Evolutionary conservation across 2,113 vertebrate species (phyloP), one percentile per base, ranked within the genome.

Genomic region (Macrotis lagotis): DNA sequence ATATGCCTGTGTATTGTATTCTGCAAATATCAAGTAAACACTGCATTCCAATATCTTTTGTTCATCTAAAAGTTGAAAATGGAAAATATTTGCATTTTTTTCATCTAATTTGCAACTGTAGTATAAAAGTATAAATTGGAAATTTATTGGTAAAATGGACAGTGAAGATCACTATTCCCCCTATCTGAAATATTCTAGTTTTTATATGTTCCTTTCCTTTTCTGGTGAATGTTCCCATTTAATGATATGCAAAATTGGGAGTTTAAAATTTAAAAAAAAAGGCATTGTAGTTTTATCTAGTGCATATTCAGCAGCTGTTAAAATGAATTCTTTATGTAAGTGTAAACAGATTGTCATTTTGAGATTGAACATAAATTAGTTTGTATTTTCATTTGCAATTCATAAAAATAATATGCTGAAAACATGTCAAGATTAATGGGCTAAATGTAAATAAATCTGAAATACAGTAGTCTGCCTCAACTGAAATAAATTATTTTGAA

Each of bases 311-410:
- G 3, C 90, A 92, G 90, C 91, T 24, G 48, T 10, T 88, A 19
- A 48, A 92, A 50, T 24, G 44, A 48, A 3, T 19, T 83, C 19
- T 44, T 92, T 93, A 25, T 55, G 26, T 25, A 4, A 11, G 89
- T 28, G 0, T 91, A 48, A 83, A 92, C 26, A 50, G 88, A 52
- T 88, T 95, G 94, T 88, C 88, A 25, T 55, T 8, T 90, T 96
- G 0, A 66, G n/a, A 90, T 51, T 53, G n/a, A 92, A 3, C 16
- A 47, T 93, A 91, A 49, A 83, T 95, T 28, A 88, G 4, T 26
- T 66, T 92, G 11, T n/a, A 55, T 47, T 92, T 95, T 93, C 31
- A 96, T 96, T 96, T 97, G 90, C 51, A 97, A 96, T 94, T 66
- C 48, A 25, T 83, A 97, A 48, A 93, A 97, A 95, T 95, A 55